Evolutionary conservation across 2,113 vertebrate species (phyloP), one percentile per base, ranked within the genome.

Genomic region (Solea senegalensis): DNA sequence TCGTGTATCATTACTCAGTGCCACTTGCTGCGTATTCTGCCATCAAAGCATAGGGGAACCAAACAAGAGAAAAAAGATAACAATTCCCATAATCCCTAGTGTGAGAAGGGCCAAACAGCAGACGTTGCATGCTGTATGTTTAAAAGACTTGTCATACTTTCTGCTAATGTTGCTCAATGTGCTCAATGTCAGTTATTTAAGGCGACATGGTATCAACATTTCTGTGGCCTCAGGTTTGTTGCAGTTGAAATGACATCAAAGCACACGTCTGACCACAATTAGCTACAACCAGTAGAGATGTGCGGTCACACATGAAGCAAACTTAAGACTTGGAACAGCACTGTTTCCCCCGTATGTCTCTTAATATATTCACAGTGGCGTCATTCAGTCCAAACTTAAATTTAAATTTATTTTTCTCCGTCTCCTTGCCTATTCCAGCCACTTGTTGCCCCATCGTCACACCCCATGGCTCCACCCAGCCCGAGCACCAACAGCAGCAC

Each of bases 381-480:
- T 13, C 41, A 12, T 34, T 2, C 45, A 48, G 4, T 48, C 11
- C 45, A 13, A 12, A 48, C 8, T 12, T 5, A 48, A n/a, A n/a
- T 15, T 12, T 65, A 14, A 39, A 13, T 8, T 45, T 64, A 72
- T 56, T 48, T 26, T 28, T 4, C 3, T 75, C 9, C 67, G n/a
- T 63, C 58, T 78, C n/a, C 54, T 21, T 78, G 76, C 87, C 55
- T 76, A 26, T 68, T 90, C n/a, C 92, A 98, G 98, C 95, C 96
- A 90, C 94, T 94, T 85, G 92, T 95, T 88, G 94, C 94, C 87
- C 93, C 95, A 77, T 91, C 94, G 41, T 91, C 91, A 57, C 95
- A 97, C 72, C 97, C 96, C 79, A 98, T 99, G 97, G 97, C 97
- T 94, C 97, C 97, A 77, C 96, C 97, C 88, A 99, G 97, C 87